Conservation (phyloP, 2,888 invertebrate species). For the Parthenolecanium corni region DNA sequence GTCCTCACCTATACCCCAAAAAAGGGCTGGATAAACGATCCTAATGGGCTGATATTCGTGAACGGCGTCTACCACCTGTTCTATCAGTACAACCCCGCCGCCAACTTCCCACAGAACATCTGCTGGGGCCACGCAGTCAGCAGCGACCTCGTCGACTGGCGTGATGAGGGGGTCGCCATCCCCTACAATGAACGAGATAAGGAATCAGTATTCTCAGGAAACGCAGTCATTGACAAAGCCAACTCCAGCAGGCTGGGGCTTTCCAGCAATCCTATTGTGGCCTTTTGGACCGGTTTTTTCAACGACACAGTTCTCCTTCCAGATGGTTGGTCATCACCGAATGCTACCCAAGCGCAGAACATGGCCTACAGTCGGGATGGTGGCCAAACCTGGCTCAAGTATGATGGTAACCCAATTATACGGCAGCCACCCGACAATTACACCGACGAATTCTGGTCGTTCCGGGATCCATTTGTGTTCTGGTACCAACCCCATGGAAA, state of each 20-base stretch:
- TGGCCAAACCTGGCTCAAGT: slow-evolving; percentile 38
- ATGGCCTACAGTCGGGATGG: slow-evolving; percentile 38
- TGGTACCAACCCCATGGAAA: slow-evolving; percentile 39
- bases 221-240: slow-evolving; percentile 40
- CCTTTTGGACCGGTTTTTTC: slow-evolving; percentile 4
- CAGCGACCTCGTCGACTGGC: slow-evolving; percentile 43
- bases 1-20: slow-evolving; percentile 24
- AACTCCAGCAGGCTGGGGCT: slow-evolving; percentile 36
- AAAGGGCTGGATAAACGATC: slow-evolving; percentile 47
- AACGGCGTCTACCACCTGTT: slow-evolving; percentile 42
- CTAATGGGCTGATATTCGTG: slow-evolving; percentile 40
- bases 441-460: slow-evolving; percentile 39
- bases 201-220: slow-evolving; percentile 42
- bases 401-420: slow-evolving; percentile 40
- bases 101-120: slow-evolving; percentile 37
- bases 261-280: slow-evolving; percentile 15
- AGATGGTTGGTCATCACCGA: background rate
- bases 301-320: background rate
- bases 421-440: background rate
- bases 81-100: slow-evolving; percentile 43
- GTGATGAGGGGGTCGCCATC: slow-evolving; percentile 41
- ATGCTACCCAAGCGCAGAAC: slow-evolving; percentile 34
- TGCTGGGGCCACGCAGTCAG: slow-evolving; percentile 47
- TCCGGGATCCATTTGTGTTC: slow-evolving; percentile 46
- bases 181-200: slow-evolving; percentile 42